Evolutionary conservation across 2,888 invertebrate genomes (phyloP), one percentile per base, ranked within the genome.

Genomic region (Eueremaeus valkanovi): DNA sequence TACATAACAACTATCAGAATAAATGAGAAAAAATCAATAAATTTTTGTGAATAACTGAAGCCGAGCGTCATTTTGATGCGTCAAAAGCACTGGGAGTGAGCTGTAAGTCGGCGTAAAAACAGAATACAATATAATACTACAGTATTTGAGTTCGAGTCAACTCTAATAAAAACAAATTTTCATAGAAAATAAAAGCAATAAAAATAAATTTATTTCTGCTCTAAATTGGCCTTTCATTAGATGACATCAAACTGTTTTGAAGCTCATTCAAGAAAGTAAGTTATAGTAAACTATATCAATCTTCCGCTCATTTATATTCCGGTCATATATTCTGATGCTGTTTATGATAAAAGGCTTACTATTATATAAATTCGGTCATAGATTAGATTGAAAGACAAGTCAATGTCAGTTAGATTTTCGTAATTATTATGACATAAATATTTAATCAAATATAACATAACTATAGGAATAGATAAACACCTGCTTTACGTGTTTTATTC

Each of bases 21-120:
- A 55, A 55, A 45, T 45, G 45, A 3, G 55, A 21, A 21, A 55
- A 55, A 55, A 55, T 55, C 55, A 55, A 55, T 55, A 55, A 55
- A 55, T 18, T 21, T 55, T 3, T 27, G 55, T 16, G 45, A 45
- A 18, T 18, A 55, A 27, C 24, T 27, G 55, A 55, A 55, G 24
- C 9, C 8, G 27, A 55, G 55, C 55, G 55, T 55, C 55, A 55
- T 55, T 55, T 55, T 55, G 27, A 55, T 55, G 55, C 55, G 45
- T 45, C 45, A 45, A 18, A 45, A 18, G 11, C 5, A 40, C 8
- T 40, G 8, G 18, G 45, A 45, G 8, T 45, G 16, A 45, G 45
- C 13, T 40, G 11, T 13, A 45, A 45, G 45, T 13, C 13, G 13
- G 3, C 13, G 13, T 3, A 21, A 21, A 55, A 55, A 24, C 55